These are phyloP conservation scores for Galaxias olidus DNA, from an alignment of 2,797 vertebrate species.

Conservation along the genomic window DNA sequence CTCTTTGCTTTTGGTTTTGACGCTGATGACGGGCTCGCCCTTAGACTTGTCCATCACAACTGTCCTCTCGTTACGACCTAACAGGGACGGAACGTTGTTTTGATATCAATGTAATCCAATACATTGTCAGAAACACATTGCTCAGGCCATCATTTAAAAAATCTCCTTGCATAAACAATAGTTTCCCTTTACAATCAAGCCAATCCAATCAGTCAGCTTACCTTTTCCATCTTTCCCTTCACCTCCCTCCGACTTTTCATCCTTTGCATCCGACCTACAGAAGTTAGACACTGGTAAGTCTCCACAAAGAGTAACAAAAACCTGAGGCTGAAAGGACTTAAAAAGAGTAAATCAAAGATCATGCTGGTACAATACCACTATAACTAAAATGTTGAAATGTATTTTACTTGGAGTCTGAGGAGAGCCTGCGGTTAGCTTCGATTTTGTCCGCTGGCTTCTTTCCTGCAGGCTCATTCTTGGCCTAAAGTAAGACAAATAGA, in stretches of 20 bases:
- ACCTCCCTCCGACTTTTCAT: conserved; percentile 82
- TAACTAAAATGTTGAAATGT: not conserved
- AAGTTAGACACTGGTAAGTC: conserved; percentile 1
- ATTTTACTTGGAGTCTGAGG: conserved; percentile 85
- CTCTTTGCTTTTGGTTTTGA: conserved; percentile 94
- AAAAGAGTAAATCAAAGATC: not conserved
- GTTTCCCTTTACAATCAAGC: not conserved
- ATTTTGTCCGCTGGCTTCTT: conserved; percentile 87
- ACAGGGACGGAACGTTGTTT: too few relatives aligned
- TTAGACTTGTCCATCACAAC: conserved; percentile 98
- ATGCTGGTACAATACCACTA: too few relatives aligned
- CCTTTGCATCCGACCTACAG: conserved; percentile 77
- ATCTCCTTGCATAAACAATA: not conserved
- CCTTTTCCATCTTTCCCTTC: conserved; percentile 85
- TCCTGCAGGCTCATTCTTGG: conserved; percentile 94
- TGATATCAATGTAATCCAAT: not conserved
- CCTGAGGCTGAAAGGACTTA: not conserved
- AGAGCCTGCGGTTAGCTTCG: conserved; percentile 82
- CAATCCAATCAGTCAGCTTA: conserved; percentile 31
- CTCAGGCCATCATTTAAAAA: conserved; percentile 5
- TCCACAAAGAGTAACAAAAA: too few relatives aligned
- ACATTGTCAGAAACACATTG: not conserved
- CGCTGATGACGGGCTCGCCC: conserved; percentile 95
- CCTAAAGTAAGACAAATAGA: conserved; percentile 69
- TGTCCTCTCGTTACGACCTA: conserved; percentile 84